Percentiles rank a stretch among this genome's conserved stretches.
These are phyloP conservation scores for Mobula hypostoma DNA, from an alignment of 2,113 vertebrate species.

Conservation along the genomic window DNA sequence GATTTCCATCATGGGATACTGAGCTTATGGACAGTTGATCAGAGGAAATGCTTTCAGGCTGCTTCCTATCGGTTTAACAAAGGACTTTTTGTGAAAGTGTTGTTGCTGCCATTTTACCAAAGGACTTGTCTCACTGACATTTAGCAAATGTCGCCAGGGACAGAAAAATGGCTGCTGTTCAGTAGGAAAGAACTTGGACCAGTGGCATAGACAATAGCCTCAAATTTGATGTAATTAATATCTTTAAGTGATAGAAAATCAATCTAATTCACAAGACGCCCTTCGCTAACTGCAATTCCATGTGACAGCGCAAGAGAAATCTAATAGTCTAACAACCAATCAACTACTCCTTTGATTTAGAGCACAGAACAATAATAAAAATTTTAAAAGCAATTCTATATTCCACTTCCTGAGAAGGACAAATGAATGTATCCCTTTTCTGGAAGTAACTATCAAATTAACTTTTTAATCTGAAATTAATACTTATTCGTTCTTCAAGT, in stretches of 20 bases:
- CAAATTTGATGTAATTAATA: not conserved
- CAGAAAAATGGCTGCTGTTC: conserved; percentile 15
- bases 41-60: conserved; percentile 34
- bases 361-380: not conserved
- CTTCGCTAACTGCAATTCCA: not conserved
- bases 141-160: not conserved
- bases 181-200: not conserved
- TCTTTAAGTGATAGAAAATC: not conserved
- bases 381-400: not conserved
- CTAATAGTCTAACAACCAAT: not conserved
- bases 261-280: not conserved
- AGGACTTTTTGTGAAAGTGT: conserved; percentile 17
- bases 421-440: not conserved
- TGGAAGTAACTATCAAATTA: not conserved
- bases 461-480: not conserved
- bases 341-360: not conserved
- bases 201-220: not conserved
- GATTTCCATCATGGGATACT: conserved; percentile 14
- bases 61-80: conserved; percentile 23
- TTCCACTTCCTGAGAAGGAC: not conserved
- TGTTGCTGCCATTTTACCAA: conserved; percentile 20
- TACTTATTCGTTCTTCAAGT: not conserved
- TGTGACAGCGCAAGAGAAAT: not conserved
- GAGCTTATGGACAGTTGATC: not conserved
- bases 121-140: conserved; percentile 25